Percentiles rank a stretch among this genome's conserved stretches.
phyloP scores from a whole-genome alignment of 2,888 invertebrate species.

The Aporophyla nigra region DNA sequence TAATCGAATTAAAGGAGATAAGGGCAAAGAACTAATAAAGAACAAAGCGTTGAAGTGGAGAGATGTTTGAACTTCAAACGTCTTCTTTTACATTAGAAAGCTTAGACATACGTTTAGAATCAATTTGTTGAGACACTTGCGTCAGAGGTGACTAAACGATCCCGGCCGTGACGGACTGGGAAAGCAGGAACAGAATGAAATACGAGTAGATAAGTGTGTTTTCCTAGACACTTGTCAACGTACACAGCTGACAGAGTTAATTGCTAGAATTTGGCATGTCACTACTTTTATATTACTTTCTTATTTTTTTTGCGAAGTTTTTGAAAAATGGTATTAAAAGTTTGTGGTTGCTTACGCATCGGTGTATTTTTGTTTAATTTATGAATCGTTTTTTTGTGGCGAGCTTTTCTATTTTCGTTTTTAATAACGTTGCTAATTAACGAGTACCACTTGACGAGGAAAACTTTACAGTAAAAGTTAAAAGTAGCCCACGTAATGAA shows the following conservation, averaged over 20 bases:
- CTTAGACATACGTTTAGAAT: slow-evolving; percentile 48
- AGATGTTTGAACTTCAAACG: slow-evolving; percentile 61
- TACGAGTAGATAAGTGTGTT: slow-evolving; percentile 57
- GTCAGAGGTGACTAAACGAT: slow-evolving; percentile 62
- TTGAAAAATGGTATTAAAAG: slow-evolving; percentile 19
- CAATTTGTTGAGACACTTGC: slow-evolving; percentile 63
- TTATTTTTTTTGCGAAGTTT: slow-evolving; percentile 40
- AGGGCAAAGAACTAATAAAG: slow-evolving; percentile 62
- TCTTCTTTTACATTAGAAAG: slow-evolving; percentile 51
- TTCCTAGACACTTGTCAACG: slow-evolving; percentile 45
- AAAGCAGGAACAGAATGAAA: slow-evolving; percentile 54
- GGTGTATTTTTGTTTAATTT: slow-evolving; percentile 17
- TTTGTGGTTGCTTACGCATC: slow-evolving; percentile 9
- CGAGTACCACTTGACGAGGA: slow-evolving; percentile 7
- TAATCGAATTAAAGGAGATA: slow-evolving; percentile 47
- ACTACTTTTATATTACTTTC: slow-evolving; percentile 44
- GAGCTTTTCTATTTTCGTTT: slow-evolving; percentile 24
- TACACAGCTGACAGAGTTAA: slow-evolving; percentile 47
- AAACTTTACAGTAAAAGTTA: slow-evolving; percentile 36
- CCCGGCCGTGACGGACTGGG: slow-evolving; percentile 47
- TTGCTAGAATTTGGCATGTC: slow-evolving; percentile 54
- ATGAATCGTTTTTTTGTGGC: neutral
- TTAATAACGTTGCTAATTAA: slow-evolving; percentile 25
- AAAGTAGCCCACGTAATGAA: slow-evolving; percentile 40
- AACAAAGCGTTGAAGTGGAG: slow-evolving; percentile 50